phyloP scores from a whole-genome alignment of 2,888 invertebrate genomes.

The Cremastinae sp. region DNA sequence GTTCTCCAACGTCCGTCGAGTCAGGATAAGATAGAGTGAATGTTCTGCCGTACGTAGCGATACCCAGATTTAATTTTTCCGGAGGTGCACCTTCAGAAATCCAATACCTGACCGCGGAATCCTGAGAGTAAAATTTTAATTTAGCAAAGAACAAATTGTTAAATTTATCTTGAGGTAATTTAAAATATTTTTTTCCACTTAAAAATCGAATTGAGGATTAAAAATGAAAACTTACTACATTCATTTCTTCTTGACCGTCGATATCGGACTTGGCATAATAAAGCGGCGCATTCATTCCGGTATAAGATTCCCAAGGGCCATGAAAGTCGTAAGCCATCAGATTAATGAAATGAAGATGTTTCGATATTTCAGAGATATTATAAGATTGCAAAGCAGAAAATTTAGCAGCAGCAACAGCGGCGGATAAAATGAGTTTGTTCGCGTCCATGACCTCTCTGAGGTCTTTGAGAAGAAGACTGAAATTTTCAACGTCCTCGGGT shows the following conservation, averaged over 20 bases:
- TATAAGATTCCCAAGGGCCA: slow-evolving; percentile 84
- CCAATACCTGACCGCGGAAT: slow-evolving; percentile 82
- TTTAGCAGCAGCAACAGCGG: slow-evolving; percentile 82
- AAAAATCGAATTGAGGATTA: background rate
- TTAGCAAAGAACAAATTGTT: too few relatives aligned
- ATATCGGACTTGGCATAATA: slow-evolving; percentile 77
- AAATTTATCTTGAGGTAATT: slow-evolving; percentile 17
- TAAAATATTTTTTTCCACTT: slow-evolving; percentile 26
- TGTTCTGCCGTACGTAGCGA: slow-evolving; percentile 87
- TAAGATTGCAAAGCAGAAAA: slow-evolving; percentile 82
- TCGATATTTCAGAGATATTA: slow-evolving; percentile 82
- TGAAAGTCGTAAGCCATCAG: slow-evolving; percentile 89
- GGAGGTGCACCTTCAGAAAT: slow-evolving; percentile 82
- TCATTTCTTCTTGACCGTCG: slow-evolving; percentile 73
- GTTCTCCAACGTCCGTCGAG: slow-evolving; percentile 82
- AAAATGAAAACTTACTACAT: slow-evolving; percentile 78
- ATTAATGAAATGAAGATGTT: slow-evolving; percentile 85
- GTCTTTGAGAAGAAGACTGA: slow-evolving; percentile 82
- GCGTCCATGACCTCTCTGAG: slow-evolving; percentile 82
- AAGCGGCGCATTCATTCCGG: slow-evolving; percentile 87
- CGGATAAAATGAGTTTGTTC: slow-evolving; percentile 75
- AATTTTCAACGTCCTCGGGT: slow-evolving; percentile 81
- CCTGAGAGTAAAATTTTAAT: slow-evolving; percentile 68
- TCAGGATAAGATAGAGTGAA: slow-evolving; percentile 82
- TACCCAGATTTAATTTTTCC: slow-evolving; percentile 86